phyloP scores from a whole-genome alignment of 1,140 invertebrate genomes.

The Drosophila paulistorum region DNA sequence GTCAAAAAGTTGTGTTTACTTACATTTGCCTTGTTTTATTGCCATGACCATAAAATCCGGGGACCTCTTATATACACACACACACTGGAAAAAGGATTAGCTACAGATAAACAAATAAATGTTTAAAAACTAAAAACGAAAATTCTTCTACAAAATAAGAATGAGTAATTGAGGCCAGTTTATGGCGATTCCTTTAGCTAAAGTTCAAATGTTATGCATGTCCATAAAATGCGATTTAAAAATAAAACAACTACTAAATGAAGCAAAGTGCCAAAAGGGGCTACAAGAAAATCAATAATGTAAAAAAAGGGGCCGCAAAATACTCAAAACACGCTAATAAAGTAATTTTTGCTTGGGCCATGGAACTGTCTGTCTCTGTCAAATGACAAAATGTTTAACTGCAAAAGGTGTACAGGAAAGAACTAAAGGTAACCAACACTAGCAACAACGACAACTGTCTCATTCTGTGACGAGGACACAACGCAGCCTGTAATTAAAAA shows the following conservation, averaged over 20 bases:
- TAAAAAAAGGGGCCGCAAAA: constrained; percentile 7
- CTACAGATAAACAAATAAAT: not conserved
- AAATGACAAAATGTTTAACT: constrained; percentile 37
- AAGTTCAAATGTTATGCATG: not conserved
- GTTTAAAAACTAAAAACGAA: not conserved
- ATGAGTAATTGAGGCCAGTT: not conserved
- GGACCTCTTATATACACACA: constrained; percentile 10
- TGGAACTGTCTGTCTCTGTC: not conserved
- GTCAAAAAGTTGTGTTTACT: constrained; percentile 73
- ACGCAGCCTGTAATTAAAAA: constrained; percentile 55
- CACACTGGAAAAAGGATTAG: constrained; percentile 14
- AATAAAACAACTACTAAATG: not conserved
- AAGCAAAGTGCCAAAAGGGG: no score
- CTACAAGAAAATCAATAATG: constrained; percentile 6
- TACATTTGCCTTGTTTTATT: constrained; percentile 70
- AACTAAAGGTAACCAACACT: constrained; percentile 12
- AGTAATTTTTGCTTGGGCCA: constrained; percentile 48
- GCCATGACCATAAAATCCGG: constrained; percentile 51
- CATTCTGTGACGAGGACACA: constrained; percentile 13
- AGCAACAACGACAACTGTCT: constrained; percentile 6
- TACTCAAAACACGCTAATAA: constrained; percentile 53
- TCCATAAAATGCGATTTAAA: not conserved
- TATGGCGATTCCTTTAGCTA: not conserved
- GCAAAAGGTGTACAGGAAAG: constrained; percentile 28
- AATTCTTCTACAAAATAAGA: not conserved